Evolutionary conservation across 2,113 vertebrate species (phyloP).

Genomic region (Sarotherodon lohbergeri): DNA sequence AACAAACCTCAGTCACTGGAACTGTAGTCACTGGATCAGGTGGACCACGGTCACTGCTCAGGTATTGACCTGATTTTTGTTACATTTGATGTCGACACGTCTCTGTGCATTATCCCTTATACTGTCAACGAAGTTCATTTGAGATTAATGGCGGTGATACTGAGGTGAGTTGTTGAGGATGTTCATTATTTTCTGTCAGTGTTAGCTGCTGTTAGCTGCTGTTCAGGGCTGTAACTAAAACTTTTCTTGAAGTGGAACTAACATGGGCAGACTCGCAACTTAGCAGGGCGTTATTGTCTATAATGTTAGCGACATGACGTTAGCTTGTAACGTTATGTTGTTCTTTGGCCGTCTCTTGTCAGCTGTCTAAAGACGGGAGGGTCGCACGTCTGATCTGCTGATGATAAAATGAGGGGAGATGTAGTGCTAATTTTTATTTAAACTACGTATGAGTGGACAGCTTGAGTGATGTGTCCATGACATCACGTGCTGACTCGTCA

Average conservation of each 20-base stretch:
- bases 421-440: background rate
- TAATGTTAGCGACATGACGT: background rate
- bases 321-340: background rate
- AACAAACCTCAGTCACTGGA: background rate
- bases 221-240: background rate
- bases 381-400: background rate
- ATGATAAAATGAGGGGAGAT: background rate
- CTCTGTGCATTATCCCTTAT: background rate
- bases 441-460: background rate
- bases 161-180: background rate
- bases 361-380: background rate
- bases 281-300: background rate
- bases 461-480: background rate
- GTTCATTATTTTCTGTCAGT: background rate
- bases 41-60: too few species aligned
- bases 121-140: background rate
- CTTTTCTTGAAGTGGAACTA: background rate
- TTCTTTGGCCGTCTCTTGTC: background rate
- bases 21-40: background rate
- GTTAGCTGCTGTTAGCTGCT: background rate
- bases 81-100: background rate
- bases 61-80: background rate
- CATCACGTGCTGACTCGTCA: background rate
- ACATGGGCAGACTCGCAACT: background rate
- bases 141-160: background rate